phyloP scores from a whole-genome alignment of 2,797 vertebrate genomes.

The Eulemur rubriventer region DNA sequence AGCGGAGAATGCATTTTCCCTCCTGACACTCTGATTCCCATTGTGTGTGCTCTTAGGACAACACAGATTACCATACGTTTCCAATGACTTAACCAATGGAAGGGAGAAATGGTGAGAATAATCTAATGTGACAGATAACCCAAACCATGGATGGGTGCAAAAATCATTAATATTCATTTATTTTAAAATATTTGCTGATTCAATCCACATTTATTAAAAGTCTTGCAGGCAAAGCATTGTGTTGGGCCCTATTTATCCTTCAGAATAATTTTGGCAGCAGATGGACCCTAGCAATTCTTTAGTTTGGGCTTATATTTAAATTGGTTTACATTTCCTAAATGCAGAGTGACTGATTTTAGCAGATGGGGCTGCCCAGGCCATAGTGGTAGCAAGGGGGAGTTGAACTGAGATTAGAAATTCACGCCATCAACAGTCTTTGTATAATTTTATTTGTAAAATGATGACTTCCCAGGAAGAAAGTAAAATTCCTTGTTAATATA shows the following conservation, averaged over 20 bases:
- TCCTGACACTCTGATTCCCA: neutral
- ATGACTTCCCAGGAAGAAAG: neutral
- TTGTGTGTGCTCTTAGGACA: neutral
- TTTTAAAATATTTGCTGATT: conserved; percentile 35
- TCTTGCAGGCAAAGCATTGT: conserved; percentile 2
- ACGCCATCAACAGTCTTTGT: neutral
- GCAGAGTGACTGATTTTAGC: neutral
- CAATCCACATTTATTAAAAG: conserved; percentile 32
- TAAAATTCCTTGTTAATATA: neutral
- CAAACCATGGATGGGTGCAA: neutral
- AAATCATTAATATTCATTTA: conserved; percentile 55
- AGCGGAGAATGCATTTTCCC: conserved; percentile 2
- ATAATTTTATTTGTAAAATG: conserved; percentile 36
- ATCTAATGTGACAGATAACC: conserved; percentile 44
- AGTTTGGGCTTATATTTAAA: conserved; percentile 24
- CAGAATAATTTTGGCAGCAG: conserved; percentile 11
- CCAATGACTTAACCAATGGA: neutral
- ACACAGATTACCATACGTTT: neutral
- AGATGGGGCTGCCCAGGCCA: neutral
- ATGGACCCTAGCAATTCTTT: neutral
- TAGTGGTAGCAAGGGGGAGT: neutral
- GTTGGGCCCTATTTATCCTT: neutral
- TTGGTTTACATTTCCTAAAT: neutral
- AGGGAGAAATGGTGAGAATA: conserved; percentile 28
- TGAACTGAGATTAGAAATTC: conserved; percentile 5